phyloP scores from a whole-genome alignment of 2,113 vertebrate genomes.

The Aegotheles bennettii region DNA sequence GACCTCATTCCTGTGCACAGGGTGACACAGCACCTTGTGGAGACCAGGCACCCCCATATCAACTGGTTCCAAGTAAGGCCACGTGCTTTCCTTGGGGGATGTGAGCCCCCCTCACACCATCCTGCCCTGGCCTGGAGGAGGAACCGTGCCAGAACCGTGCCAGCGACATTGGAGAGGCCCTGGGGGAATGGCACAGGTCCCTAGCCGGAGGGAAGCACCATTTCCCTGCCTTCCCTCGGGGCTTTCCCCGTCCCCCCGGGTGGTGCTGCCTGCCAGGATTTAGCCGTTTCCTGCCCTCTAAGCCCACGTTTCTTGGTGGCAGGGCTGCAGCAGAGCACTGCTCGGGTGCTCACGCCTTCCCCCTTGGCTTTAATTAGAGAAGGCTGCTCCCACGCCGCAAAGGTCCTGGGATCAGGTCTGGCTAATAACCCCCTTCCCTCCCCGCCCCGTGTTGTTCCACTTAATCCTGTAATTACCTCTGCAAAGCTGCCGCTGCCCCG shows the following conservation, averaged over 20 bases:
- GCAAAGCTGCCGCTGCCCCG: background rate
- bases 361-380: background rate
- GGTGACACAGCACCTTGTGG: background rate
- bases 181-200: background rate
- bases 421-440: conserved; percentile 2
- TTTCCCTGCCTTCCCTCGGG: background rate
- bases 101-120: accelerated
- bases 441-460: background rate
- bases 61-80: background rate
- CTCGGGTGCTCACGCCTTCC: background rate
- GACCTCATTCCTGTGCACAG: background rate
- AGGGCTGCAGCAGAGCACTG: background rate
- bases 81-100: accelerated
- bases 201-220: background rate
- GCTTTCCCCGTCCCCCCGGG: background rate
- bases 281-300: background rate
- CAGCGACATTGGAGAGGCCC: background rate
- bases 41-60: background rate
- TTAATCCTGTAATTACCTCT: conserved; percentile 53
- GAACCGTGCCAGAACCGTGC: accelerated
- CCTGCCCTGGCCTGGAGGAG: background rate
- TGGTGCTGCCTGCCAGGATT: background rate
- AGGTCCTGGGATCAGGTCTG: conserved; percentile 37
- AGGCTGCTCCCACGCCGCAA: background rate
- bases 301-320: background rate